These are phyloP conservation scores for Charanyca ferruginea DNA, from an alignment of 2,888 invertebrate genomes.

Conservation along the genomic window DNA sequence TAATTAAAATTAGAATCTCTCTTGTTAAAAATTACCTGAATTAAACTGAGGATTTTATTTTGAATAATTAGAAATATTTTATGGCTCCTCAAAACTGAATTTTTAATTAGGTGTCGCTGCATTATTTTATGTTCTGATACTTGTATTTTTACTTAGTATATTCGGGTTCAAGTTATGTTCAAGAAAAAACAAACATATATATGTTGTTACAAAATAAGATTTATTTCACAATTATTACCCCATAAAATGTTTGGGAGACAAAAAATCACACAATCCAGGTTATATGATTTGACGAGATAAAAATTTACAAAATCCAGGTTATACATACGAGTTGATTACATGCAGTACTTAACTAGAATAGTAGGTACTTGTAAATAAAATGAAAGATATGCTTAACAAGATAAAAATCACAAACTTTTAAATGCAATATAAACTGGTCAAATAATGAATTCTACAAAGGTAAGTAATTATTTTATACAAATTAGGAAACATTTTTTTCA, in stretches of 20 bases:
- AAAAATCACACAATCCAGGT: slow-evolving; percentile 84
- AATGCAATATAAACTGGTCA: slow-evolving; percentile 89
- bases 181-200: slow-evolving; percentile 48
- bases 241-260: slow-evolving; percentile 74
- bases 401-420: slow-evolving; percentile 86
- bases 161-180: slow-evolving; percentile 8
- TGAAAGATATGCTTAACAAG: slow-evolving; percentile 70
- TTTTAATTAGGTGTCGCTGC: not conserved
- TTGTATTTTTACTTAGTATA: not conserved
- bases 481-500: slow-evolving; percentile 69
- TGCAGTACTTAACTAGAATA: slow-evolving; percentile 79
- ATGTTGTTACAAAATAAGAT: slow-evolving; percentile 82
- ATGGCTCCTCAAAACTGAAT: not conserved
- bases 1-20: no score
- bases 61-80: no score
- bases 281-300: no score
- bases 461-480: slow-evolving; percentile 71
- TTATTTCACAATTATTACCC: slow-evolving; percentile 82
- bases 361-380: slow-evolving; percentile 75
- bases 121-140: not conserved
- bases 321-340: slow-evolving; percentile 83
- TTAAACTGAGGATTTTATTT: no score
- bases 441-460: slow-evolving; percentile 71
- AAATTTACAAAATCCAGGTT: slow-evolving; percentile 85
- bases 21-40: no score